A percentile compares a stretch with the other conserved stretches of the same genome.
These are phyloP conservation scores for Gallirallus australis DNA, from an alignment of 2,797 vertebrate genomes.

Conservation along the genomic window DNA sequence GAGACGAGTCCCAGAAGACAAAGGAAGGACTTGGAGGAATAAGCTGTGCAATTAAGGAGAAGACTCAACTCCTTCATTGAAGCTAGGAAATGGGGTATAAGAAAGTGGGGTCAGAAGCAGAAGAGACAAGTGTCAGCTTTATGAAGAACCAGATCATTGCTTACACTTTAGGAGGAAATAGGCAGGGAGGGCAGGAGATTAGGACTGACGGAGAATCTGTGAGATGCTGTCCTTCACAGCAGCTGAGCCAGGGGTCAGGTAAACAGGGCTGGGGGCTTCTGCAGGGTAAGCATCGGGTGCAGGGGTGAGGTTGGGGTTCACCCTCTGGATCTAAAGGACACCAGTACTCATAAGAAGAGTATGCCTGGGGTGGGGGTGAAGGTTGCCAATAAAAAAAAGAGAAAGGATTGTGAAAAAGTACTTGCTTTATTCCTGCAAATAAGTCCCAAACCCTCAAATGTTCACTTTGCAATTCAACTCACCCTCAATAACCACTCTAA, in stretches of 20 bases:
- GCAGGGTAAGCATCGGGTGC: not conserved
- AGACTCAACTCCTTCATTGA: not conserved
- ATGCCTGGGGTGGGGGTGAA: not conserved
- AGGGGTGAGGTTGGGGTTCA: not conserved
- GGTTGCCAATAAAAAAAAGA: not conserved
- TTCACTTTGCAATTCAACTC: slow-evolving; percentile 42
- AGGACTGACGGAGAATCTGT: not conserved
- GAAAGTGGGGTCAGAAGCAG: not conserved
- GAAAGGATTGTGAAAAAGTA: not conserved
- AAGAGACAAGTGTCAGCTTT: not conserved
- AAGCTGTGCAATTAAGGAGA: not conserved
- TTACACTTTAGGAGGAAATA: not conserved
- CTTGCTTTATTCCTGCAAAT: slow-evolving; percentile 13
- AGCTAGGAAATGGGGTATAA: not conserved
- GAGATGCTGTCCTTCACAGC: rapidly evolving
- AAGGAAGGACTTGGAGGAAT: not conserved
- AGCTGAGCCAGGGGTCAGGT: not conserved
- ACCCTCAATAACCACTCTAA: not conserved
- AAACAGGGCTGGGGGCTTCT: not conserved
- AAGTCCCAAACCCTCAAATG: not conserved
- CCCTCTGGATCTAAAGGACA: not conserved
- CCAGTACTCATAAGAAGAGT: not conserved
- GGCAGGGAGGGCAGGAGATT: not conserved
- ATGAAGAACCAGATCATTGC: not conserved
- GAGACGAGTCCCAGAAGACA: not conserved